Evolutionary conservation across 1,140 invertebrate genomes (phyloP).

Genomic region (Saccostrea cuccullata): DNA sequence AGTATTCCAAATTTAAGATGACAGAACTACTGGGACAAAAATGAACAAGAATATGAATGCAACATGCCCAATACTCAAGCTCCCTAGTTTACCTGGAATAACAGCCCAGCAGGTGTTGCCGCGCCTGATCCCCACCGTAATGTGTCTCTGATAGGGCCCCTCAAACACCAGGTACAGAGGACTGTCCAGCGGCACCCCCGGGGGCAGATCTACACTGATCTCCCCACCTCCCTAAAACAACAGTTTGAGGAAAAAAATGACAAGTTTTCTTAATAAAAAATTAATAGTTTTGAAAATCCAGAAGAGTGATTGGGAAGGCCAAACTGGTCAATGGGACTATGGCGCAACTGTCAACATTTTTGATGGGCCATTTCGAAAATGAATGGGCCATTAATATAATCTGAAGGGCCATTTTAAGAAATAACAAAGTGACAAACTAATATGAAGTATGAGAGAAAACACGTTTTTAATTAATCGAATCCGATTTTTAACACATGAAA

Average conservation of each 20-base stretch:
- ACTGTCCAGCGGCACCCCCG: background rate
- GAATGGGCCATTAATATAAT: no score
- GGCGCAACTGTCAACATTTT: no score
- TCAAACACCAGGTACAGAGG: constrained; percentile 14
- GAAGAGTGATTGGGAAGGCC: no score
- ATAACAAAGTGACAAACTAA: no score
- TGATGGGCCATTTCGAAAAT: no score
- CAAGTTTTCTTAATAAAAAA: no score
- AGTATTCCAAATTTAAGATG: background rate
- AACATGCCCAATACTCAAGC: background rate
- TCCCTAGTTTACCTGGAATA: background rate
- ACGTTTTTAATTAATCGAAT: no score
- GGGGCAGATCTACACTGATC: background rate
- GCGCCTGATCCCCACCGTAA: background rate
- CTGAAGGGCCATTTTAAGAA: no score
- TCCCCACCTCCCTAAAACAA: background rate
- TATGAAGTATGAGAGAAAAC: no score
- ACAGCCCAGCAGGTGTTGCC: background rate
- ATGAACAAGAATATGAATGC: background rate
- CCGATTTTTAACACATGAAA: no score
- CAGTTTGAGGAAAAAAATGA: background rate
- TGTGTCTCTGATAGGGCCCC: constrained; percentile 10
- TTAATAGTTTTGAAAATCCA: no score
- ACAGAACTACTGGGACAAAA: background rate
- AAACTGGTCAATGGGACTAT: no score